A percentile compares a stretch with the other conserved stretches of the same genome.
phyloP scores from a whole-genome alignment of 2,888 invertebrate genomes.

The Lycocerus yunnanus region DNA sequence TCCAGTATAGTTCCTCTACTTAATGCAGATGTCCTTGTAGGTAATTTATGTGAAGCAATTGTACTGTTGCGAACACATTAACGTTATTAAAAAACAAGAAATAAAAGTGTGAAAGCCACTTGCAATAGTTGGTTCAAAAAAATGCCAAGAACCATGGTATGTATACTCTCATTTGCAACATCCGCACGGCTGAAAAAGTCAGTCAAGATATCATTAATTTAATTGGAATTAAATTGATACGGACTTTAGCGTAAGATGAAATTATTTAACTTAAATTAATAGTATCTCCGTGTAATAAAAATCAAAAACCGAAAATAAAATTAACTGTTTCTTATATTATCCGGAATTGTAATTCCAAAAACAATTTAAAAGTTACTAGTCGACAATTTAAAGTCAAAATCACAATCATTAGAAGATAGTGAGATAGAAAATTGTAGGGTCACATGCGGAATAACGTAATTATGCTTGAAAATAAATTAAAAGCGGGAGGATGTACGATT shows the following conservation, averaged over 20 bases:
- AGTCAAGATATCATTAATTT: too few relatives aligned
- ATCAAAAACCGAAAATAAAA: constrained; percentile 16
- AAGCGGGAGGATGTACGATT: constrained; percentile 25
- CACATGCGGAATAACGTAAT: constrained; percentile 33
- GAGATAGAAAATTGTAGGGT: constrained; percentile 34
- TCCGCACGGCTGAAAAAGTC: not conserved
- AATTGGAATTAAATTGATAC: not conserved
- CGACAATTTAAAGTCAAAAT: constrained; percentile 23
- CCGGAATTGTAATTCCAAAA: constrained; percentile 29
- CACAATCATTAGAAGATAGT: constrained; percentile 29
- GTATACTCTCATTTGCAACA: not conserved
- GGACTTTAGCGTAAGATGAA: not conserved
- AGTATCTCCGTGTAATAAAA: not conserved
- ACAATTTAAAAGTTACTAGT: constrained; percentile 27
- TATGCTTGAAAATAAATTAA: constrained; percentile 36
- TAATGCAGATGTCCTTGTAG: not conserved
- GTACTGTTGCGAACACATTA: not conserved
- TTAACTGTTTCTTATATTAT: constrained; percentile 28
- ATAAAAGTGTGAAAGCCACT: not conserved
- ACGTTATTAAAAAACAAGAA: not conserved
- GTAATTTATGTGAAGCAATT: not conserved
- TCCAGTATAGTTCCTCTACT: not conserved
- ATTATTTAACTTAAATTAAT: not conserved
- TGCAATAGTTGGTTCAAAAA: not conserved
- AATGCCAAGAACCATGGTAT: not conserved